Evolutionary conservation across 1,140 invertebrate species (phyloP).

Genomic region (Sitobion miscanthi): DNA sequence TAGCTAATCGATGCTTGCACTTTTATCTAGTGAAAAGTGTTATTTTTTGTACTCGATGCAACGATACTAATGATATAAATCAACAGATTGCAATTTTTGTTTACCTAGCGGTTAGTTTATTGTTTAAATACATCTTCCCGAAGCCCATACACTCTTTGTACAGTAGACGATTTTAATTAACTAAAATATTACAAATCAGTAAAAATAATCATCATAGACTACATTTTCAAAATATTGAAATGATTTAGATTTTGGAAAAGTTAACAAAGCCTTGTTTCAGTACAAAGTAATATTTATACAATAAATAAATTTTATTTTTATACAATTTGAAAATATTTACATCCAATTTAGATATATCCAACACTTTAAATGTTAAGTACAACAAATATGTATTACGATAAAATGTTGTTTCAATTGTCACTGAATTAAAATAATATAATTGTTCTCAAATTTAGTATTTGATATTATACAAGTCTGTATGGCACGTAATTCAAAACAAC

Average conservation of each 20-base stretch:
- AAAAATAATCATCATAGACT: background rate
- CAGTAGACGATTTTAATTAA: background rate
- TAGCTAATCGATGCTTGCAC: too few relatives aligned
- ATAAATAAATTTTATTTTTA: background rate
- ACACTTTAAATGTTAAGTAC: background rate
- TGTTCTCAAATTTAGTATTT: background rate
- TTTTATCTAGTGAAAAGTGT: too few relatives aligned
- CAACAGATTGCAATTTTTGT: too few relatives aligned
- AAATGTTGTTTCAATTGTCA: background rate
- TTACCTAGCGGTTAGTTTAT: too few relatives aligned
- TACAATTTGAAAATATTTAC: conserved; percentile 3
- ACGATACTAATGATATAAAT: too few relatives aligned
- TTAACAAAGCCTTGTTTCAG: background rate
- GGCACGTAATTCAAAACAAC: background rate
- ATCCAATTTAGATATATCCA: background rate
- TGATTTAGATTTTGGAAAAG: background rate
- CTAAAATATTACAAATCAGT: background rate
- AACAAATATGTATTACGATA: background rate
- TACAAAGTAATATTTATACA: background rate
- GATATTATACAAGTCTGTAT: background rate
- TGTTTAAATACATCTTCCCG: too few relatives aligned
- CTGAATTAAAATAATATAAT: background rate
- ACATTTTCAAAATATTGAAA: background rate
- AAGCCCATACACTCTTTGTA: too few relatives aligned
- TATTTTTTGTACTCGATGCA: too few relatives aligned